phyloP scores from a whole-genome alignment of 1,140 invertebrate genomes.

The Brachionus paranguensis region DNA sequence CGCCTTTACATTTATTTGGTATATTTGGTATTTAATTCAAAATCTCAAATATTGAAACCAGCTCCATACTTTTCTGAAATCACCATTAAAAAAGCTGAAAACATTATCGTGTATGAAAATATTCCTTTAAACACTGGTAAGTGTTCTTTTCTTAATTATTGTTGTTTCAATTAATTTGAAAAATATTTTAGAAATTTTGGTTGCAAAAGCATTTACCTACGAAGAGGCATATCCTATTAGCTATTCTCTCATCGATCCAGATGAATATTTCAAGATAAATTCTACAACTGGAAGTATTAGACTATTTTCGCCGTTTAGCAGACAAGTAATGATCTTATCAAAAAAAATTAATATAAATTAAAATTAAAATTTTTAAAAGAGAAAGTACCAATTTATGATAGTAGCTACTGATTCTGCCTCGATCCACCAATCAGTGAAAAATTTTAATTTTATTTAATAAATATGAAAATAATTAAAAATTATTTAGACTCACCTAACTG shows the following conservation, averaged over 20 bases:
- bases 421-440: background rate
- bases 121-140: slow-evolving; percentile 22
- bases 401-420: background rate
- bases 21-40: background rate
- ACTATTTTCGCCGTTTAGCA: background rate
- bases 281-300: background rate
- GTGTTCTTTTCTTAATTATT: background rate
- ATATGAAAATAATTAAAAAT: background rate
- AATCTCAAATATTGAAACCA: background rate
- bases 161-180: background rate
- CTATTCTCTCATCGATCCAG: background rate
- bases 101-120: slow-evolving; percentile 12
- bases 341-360: background rate
- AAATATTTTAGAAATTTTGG: slow-evolving; percentile 11
- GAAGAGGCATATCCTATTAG: background rate
- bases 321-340: background rate
- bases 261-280: slow-evolving; percentile 1
- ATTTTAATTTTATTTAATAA: background rate
- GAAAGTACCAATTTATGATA: slow-evolving; percentile 27
- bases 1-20: background rate
- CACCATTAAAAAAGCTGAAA: slow-evolving; percentile 6
- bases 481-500: background rate
- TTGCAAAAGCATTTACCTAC: background rate
- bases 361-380: background rate
- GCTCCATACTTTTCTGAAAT: background rate